Evolutionary conservation across 2,797 vertebrate genomes (phyloP), one percentile per base, ranked within the genome.

Genomic region (Numenius phaeopus): DNA sequence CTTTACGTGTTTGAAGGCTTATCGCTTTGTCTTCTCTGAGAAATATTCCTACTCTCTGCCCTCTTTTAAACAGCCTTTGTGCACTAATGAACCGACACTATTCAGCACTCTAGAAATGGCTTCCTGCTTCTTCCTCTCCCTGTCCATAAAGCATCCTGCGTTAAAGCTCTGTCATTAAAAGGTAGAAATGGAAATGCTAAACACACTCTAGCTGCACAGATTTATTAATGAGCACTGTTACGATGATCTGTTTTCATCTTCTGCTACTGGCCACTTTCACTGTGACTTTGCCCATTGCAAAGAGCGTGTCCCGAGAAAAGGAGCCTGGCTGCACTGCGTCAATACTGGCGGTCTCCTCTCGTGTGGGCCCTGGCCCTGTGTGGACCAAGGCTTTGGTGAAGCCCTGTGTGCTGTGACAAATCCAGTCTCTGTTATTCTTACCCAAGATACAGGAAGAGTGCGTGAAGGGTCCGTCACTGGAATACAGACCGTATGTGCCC

Each of bases 401-500:
- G 19, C 4, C 37, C 37, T 12, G 23, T 34, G 61, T 37, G 73
- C 40, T 57, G 14, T 54, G 50, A 46, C 82, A 87, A 34, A 71
- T 0, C 0, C 14, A 81, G 40, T 24, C 22, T 52, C 34, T 71
- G 46, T n/a, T 65, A 32, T 40, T 80, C 98, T 96, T 96, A 99
- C 99, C 99, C 87, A 99, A 97, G 37, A 99, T 97, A 91, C 99
- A 99, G 67, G 99, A 98, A 46, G 98, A 98, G 94, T 99, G 99
- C 0, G 92, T 94, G 89, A 97, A 98, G 69, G 99, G 98, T 15
- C 98, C 99, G 0, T 99, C 99, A 10, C 97, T 98, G 71, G 98
- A 99, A 87, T 98, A 99, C 59, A 99, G 98, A 7, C 99, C 99
- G 0, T 99, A 99, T 2, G 99, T 99, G 50, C 99, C 99, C 90